Conservation (phyloP, 2,797 vertebrate genomes). For the Gouania willdenowi region DNA sequence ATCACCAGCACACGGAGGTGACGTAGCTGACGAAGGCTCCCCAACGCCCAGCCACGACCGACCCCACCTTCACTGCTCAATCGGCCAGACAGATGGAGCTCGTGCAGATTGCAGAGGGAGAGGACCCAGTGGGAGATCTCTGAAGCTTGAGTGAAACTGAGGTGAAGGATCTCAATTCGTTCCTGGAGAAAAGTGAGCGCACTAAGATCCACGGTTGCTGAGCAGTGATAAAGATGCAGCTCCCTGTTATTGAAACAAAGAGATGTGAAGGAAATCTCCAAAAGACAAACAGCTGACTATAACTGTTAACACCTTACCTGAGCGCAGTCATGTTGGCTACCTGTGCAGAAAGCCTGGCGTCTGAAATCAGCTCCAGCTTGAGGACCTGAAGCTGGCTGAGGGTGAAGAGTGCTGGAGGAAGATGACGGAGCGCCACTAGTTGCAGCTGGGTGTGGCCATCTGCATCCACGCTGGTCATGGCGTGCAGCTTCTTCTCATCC, state of each 20-base stretch:
- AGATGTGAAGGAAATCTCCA: not conserved
- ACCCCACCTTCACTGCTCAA: conserved; percentile 62
- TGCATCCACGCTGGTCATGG: conserved; percentile 55
- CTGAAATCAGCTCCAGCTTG: conserved; percentile 73
- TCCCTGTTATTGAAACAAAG: conserved; percentile 52
- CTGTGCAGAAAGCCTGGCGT: conserved; percentile 68
- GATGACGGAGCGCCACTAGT: conserved; percentile 72
- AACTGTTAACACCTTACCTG: conserved; percentile 59
- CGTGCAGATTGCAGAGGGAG: conserved; percentile 67
- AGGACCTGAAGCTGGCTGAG: conserved; percentile 73
- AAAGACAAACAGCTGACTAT: no score
- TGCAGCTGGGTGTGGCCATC: conserved; percentile 64
- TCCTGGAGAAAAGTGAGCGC: conserved; percentile 70
- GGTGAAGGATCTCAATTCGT: conserved; percentile 68
- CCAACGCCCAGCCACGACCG: conserved; percentile 65
- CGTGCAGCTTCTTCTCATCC: conserved; percentile 63
- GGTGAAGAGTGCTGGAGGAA: conserved; percentile 74
- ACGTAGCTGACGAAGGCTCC: conserved; percentile 66
- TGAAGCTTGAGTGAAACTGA: conserved; percentile 71
- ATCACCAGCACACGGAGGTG: conserved; percentile 70
- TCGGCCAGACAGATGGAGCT: conserved; percentile 75
- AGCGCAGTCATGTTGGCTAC: conserved; percentile 71
- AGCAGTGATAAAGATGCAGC: conserved; percentile 77
- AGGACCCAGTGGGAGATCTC: conserved; percentile 76
- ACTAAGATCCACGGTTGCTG: conserved; percentile 63